Base-by-base conservation (phyloP, 2,888 invertebrate genomes). In the Uropetala carovei region DNA sequence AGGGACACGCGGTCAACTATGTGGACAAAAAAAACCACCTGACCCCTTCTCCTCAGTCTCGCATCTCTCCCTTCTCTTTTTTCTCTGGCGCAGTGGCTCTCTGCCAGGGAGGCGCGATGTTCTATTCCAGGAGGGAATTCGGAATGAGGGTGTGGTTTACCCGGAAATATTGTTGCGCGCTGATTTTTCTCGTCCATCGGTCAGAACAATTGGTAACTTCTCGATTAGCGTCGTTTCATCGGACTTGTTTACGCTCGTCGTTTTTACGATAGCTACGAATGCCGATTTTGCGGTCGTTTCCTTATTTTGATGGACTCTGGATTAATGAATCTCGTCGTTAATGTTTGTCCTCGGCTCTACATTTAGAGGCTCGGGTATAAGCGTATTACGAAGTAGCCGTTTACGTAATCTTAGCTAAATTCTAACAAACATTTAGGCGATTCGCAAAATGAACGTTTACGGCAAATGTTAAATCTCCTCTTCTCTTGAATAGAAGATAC, bases 41-140 rank as follows among this genome's bases (percentile, higher is more conserved):
- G 43, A n/a, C 86, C 22, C 59, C 59, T 85, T 85, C 85, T 57
- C 58, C n/a, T n/a, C 11, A 0, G 14, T 11, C 81, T 30, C 13
- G 30, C 30, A 16, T 57, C 27, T 75, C 82, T 4, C 11, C 30
- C 30, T 22, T 5, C 30, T 14, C 16, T 9, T 43, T 82, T 82
- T 82, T 86, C 30, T 86, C 58, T 1, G 18, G 13, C 43, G 64
- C 64, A 18, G 89, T 89, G 89, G 89, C 89, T 3, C 27, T 64
- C 0, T 89, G 89, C 89, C 89, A 89, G 68, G 64, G 43, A 68
- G 68, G n/a, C 10, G 89, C 27, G 86, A 27, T 64, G 30, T 60
- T 86, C 86, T 60, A 86, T 86, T 86, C 86, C 86, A 22, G 86
- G 60, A 22, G 59, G 30, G 86, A 22, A 59, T 85, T 85, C 85